A percentile compares a stretch with the other conserved stretches of the same genome.
Evolutionary conservation across 2,888 invertebrate genomes (phyloP).

Genomic region (Erannis defoliaria): DNA sequence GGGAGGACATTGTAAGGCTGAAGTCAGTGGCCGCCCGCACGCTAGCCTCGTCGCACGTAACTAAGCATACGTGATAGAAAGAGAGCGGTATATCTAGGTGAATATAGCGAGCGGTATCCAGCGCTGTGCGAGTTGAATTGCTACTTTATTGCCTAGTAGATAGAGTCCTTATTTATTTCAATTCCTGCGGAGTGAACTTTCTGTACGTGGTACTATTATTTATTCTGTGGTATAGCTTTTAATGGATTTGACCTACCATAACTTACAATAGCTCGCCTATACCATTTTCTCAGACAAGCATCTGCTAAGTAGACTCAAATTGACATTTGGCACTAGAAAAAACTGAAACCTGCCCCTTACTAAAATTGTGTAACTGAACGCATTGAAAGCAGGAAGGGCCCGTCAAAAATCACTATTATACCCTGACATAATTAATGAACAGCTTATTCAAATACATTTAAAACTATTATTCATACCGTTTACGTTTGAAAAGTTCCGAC

Average conservation of each 20-base stretch:
- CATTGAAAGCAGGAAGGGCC: slow-evolving; percentile 84
- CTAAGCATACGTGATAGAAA: too few relatives aligned
- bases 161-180: too few relatives aligned
- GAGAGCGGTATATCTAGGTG: too few relatives aligned
- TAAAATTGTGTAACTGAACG: slow-evolving; percentile 79
- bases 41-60: too few relatives aligned
- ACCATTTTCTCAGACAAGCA: slow-evolving; percentile 41
- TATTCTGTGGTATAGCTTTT: too few relatives aligned
- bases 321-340: slow-evolving; percentile 41
- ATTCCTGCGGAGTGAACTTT: too few relatives aligned
- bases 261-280: slow-evolving; percentile 1
- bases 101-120: too few relatives aligned
- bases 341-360: slow-evolving; percentile 52
- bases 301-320: slow-evolving; percentile 31
- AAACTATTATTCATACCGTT: slow-evolving; percentile 87
- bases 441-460: slow-evolving; percentile 86
- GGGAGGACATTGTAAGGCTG: too few relatives aligned
- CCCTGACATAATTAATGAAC: slow-evolving; percentile 83
- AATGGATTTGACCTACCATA: slow-evolving; percentile 13
- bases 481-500: slow-evolving; percentile 83
- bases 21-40: too few relatives aligned
- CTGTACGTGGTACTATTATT: too few relatives aligned
- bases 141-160: too few relatives aligned
- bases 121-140: too few relatives aligned
- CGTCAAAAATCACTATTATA: slow-evolving; percentile 85